phyloP scores from a whole-genome alignment of 2,113 vertebrate species.

The Hippopotamus amphibius region DNA sequence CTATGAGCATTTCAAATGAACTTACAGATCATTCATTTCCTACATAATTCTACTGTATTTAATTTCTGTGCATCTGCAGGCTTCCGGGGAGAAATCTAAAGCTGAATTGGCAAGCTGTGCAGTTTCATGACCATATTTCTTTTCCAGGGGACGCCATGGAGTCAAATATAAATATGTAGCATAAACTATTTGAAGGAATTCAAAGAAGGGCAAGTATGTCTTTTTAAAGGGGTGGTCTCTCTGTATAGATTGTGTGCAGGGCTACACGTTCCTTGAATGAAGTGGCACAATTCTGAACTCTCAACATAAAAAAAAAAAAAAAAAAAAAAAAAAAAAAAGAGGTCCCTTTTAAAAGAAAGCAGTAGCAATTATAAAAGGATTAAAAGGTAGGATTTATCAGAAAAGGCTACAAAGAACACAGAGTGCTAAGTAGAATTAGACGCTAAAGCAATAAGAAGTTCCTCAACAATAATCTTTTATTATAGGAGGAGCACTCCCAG shows the following conservation, averaged over 20 bases:
- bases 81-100: constrained; percentile 74
- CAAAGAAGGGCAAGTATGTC: neutral
- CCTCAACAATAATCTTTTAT: neutral
- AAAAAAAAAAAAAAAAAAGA: neutral
- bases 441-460: neutral
- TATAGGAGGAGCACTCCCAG: neutral
- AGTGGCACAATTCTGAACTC: neutral
- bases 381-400: constrained; percentile 23
- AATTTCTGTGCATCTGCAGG: constrained; percentile 79
- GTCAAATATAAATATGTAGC: constrained; percentile 59
- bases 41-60: constrained; percentile 75
- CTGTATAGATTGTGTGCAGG: neutral
- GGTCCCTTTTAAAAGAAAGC: neutral
- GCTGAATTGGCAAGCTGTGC: constrained; percentile 73
- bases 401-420: neutral
- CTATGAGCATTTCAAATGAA: constrained; percentile 82
- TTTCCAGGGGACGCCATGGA: constrained; percentile 73
- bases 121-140: constrained; percentile 64
- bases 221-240: neutral
- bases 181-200: constrained; percentile 62
- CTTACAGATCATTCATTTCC: constrained; percentile 84
- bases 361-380: constrained; percentile 47
- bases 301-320: neutral
- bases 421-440: neutral
- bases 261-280: neutral